Evolutionary conservation across 1,140 invertebrate genomes (phyloP), one percentile per base, ranked within the genome.

Genomic region (Ceratina japonica): DNA sequence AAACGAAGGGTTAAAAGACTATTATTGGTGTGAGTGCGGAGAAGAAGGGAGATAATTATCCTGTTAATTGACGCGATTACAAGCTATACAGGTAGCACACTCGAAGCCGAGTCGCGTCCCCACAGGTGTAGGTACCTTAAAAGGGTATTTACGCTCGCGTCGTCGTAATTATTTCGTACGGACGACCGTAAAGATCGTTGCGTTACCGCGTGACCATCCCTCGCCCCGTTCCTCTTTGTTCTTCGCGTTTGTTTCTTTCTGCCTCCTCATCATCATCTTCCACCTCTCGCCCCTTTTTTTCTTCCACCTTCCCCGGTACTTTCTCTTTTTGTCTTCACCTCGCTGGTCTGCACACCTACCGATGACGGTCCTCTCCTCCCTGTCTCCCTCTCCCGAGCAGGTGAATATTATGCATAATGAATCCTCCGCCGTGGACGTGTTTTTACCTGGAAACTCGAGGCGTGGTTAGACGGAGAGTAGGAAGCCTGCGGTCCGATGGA

Each of bases 151-250:
- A 86, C 79, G 75, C 63, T 83, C 69, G 72, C 61, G 86, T 88
- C 88, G 85, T 88, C 82, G 79, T 84, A 87, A 89, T 89, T 87
- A 87, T 89, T 88, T 83, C 61, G 75, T 80, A 83, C 86, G 72
- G 66, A 78, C 74, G 71, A 80, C 37, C 84, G 77, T 88, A 88
- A 89, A 88, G 73, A 82, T 62, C 37, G 66, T 63, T 74, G 86
- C 79, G 76, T 88, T 89, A 87, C 86, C 87, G 65, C 87, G 75
- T 58, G 31, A 72, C 63, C 37, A 52, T 22, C 20, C n/a, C n/a
- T 78, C 49, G 37, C 54, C n/a, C 27, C 65, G 31, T 54, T 58
- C 24, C 65, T 13, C 44, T 49, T 37, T 66, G 24, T 61, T 63
- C 72, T 20, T 44, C 58, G 5, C 16, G n/a, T 8, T 69, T 51